Percentiles rank a stretch among this genome's conserved stretches.
Conservation (phyloP, 1,140 invertebrate genomes). For the Plectrocnemia conspersa region DNA sequence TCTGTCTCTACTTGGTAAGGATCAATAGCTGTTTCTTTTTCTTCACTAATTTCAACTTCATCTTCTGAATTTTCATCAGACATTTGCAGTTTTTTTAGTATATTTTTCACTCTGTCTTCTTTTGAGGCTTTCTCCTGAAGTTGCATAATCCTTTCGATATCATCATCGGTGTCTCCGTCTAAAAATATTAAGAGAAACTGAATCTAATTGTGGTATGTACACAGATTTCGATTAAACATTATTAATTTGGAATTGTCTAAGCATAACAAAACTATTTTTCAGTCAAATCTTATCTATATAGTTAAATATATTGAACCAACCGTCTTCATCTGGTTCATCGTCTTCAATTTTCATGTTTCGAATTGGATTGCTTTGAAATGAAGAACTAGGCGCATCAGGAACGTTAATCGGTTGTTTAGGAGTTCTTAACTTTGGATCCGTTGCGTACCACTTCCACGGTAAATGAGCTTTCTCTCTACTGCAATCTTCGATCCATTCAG, state of each 20-base stretch:
- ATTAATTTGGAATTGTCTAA: too few relatives aligned
- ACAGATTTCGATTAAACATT: background rate
- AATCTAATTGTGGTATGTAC: background rate
- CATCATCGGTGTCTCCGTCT: slow-evolving; percentile 30
- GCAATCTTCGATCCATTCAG: slow-evolving; percentile 73
- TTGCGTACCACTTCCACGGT: slow-evolving; percentile 66
- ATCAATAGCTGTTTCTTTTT: slow-evolving; percentile 1
- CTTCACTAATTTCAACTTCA: background rate
- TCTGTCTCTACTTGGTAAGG: slow-evolving; percentile 10
- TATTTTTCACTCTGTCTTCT: slow-evolving; percentile 3
- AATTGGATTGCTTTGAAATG: background rate
- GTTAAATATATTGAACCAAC: background rate
- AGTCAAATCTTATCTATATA: background rate
- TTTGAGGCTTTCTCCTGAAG: background rate
- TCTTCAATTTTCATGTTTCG: background rate
- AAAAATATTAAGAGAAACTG: slow-evolving; percentile 21
- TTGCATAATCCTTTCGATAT: slow-evolving; percentile 30
- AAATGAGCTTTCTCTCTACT: slow-evolving; percentile 57
- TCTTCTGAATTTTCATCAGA: slow-evolving; percentile 2
- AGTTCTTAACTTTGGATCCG: slow-evolving; percentile 41
- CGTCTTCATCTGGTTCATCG: background rate
- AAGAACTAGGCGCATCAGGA: too few relatives aligned
- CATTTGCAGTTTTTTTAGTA: slow-evolving; percentile 1
- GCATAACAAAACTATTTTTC: background rate
- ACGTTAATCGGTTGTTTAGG: too few relatives aligned